Base-by-base conservation (phyloP, 30 jellyfish, hydroid and myxozoan genomes). In the Catostylus mosaicus region DNA sequence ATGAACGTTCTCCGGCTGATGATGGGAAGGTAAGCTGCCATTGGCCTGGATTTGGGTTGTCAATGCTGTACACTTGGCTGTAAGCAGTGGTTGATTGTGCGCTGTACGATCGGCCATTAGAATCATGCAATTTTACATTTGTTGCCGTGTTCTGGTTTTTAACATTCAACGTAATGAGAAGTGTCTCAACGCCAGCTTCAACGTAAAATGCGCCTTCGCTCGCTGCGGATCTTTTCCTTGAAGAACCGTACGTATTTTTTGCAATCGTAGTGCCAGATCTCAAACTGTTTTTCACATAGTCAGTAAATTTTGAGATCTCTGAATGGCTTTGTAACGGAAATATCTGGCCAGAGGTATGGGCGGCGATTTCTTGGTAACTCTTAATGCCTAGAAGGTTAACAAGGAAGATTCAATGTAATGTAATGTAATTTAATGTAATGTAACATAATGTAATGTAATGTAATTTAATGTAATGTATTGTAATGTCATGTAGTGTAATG, bases 321-420 rank as follows among this genome's bases (percentile, higher is more conserved):
- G 80, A 59, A 31, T 75, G 52, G 23, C 51, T 86, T 33, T 50
- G 31, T 12, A 77, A 45, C 2, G 91, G 86, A 50, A 82, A 77
- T 1, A 84, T 79, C 35, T 90, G 92, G 9, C 97, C 97, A 1
- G 97, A 90, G 30, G 97, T 90, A 74, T 79, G 48, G 32, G 84
- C 23, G 29, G 97, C 97, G 5, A 90, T 72, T 38, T 90, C 97
- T 14, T 29, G 62, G 67, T 60, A 88, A 20, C 93, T 65, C 12
- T 47, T 38, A 5, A n/a, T n/a, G n/a, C n/a, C n/a, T n/a, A n/a
- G n/a, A n/a, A n/a, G n/a, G n/a, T n/a, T n/a, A n/a, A n/a, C n/a
- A n/a, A n/a, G n/a, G n/a, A n/a, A n/a, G n/a, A n/a, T n/a, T n/a
- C n/a, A n/a, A n/a, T n/a, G n/a, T n/a, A n/a, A n/a, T n/a, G n/a